These are phyloP conservation scores for Lomographa bimaculata DNA, from an alignment of 2,888 invertebrate genomes.

Conservation along the genomic window DNA sequence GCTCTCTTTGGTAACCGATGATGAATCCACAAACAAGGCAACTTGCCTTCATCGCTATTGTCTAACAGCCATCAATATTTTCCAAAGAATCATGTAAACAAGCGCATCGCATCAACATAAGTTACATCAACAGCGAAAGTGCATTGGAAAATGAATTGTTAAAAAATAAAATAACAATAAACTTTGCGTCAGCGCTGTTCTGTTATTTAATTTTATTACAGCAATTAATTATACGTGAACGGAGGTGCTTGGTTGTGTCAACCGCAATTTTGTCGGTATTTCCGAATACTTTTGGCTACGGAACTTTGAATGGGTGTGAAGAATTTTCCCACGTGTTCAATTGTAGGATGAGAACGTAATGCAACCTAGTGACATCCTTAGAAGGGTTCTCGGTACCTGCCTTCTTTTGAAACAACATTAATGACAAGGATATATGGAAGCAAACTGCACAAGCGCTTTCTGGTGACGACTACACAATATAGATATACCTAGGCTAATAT, in stretches of 20 bases:
- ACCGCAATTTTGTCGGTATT: conserved; percentile 17
- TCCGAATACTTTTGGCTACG: conserved; percentile 17
- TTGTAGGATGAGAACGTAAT: conserved; percentile 11
- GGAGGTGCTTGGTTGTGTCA: conserved; percentile 14
- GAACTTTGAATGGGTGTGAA: conserved; percentile 10
- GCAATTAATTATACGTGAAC: conserved; percentile 23
- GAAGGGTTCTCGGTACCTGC: too few relatives aligned
- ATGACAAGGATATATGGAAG: too few relatives aligned
- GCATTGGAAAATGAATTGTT: conserved; percentile 56
- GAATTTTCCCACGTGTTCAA: conserved; percentile 20
- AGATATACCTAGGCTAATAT: too few relatives aligned
- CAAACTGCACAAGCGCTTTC: too few relatives aligned
- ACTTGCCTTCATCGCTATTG: too few relatives aligned
- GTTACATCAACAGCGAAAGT: conserved; percentile 72
- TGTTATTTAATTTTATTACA: too few relatives aligned
- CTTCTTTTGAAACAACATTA: too few relatives aligned
- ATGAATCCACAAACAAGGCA: too few relatives aligned
- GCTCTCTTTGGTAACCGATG: conserved; percentile 32
- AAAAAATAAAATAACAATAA: too few relatives aligned
- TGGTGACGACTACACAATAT: too few relatives aligned
- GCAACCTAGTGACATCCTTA: conserved; percentile 8
- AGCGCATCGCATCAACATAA: conserved; percentile 57
- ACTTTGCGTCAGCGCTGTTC: too few relatives aligned
- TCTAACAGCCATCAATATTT: conserved; percentile 57
- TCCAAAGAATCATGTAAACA: conserved; percentile 61